Percentiles rank a stretch among this genome's conserved stretches.
phyloP scores from a whole-genome alignment of 2,113 vertebrate genomes.

The Aspidoscelis tigris region DNA sequence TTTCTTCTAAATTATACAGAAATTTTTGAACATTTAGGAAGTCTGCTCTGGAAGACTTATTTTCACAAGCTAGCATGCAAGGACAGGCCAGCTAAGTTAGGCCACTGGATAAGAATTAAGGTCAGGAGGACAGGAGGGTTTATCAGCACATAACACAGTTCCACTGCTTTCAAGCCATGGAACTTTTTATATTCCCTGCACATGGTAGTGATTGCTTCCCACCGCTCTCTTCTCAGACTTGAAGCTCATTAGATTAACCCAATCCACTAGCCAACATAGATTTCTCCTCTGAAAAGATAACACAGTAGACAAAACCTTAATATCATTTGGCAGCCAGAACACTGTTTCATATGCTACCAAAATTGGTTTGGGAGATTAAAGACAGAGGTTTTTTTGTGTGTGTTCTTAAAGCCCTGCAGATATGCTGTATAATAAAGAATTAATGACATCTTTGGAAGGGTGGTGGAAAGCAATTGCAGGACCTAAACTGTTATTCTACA shows the following conservation, averaged over 20 bases:
- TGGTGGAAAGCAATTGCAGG: neutral
- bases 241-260: neutral
- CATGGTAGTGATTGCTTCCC: neutral
- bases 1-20: too few relatives aligned
- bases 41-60: too few relatives aligned
- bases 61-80: too few relatives aligned
- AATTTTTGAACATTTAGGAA: too few relatives aligned
- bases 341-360: neutral
- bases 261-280: neutral
- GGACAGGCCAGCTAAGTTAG: too few relatives aligned
- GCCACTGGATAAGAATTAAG: too few relatives aligned
- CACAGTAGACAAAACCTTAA: neutral
- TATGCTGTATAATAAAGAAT: conserved; percentile 11
- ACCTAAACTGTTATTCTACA: neutral
- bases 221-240: neutral
- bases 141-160: neutral
- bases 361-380: neutral
- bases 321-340: neutral
- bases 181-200: neutral
- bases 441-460: neutral
- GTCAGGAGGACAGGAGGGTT: neutral
- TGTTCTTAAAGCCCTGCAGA: neutral
- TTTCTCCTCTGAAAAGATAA: neutral
- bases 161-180: neutral
- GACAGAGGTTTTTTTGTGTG: neutral